Base-by-base conservation (phyloP, 2,888 invertebrate species). In the Caprella mutica region DNA sequence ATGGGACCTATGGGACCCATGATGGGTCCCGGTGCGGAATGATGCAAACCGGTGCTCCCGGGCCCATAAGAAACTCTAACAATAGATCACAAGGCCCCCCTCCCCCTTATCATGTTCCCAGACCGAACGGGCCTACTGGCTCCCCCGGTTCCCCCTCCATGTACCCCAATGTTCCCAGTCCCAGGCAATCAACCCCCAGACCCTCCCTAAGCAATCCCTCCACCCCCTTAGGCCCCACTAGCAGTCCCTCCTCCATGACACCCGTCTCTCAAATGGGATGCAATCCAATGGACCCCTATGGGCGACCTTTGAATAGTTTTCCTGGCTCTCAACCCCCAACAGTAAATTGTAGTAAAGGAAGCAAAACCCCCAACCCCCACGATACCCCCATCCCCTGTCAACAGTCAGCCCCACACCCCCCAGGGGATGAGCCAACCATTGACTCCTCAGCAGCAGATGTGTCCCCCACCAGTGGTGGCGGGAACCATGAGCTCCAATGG, bases 101-200 rank as follows among this genome's bases (percentile, higher is more conserved):
- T 21, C 85, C 85, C 14, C 84, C 84, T 38, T 83, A 83, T 72
- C 84, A 84, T 72, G 83, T 82, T 70, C 82, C 83, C 24, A 82
- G 81, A 50, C 77, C 84, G 60, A 83, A 65, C 39, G 59, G 83
- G 65, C 82, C 84, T 38, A 78, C 82, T 68, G 82, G 83, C 69
- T 84, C 83, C 68, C 83, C 82, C 61, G 64, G 64, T n/a, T 64
- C 64, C 26, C 64, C 64, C 21, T 64, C 64, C 52, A 64, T 64
- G 64, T 60, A 60, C 46, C 56, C 64, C 48, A 58, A 58, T 30
- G 55, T 60, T 12, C 48, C 48, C 5, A 60, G 60, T 14, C 64
- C 64, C 19, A 55, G 64, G 9, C 71, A 73, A 29, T 71, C 73
- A 12, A 68, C 62, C 43, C 48, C 48, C 6, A 27, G 30, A 23